Conservation (phyloP, 2,797 vertebrate species). For the Neomorphus geoffroyi region DNA sequence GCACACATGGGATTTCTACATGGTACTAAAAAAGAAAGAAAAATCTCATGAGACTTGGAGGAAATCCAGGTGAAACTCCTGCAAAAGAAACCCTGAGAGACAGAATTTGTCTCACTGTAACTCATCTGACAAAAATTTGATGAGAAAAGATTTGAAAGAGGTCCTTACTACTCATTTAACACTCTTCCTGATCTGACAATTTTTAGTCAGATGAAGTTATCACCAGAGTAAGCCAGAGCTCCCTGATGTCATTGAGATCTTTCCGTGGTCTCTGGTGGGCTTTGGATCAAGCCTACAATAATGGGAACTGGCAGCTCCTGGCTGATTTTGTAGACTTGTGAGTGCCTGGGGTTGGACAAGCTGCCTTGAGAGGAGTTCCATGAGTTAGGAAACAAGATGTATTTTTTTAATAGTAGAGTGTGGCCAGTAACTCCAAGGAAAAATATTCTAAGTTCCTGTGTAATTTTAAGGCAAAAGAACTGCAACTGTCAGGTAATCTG, state of each 20-base stretch:
- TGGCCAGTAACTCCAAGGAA: not conserved
- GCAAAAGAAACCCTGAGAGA: not conserved
- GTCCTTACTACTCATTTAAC: not conserved
- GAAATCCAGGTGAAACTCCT: not conserved
- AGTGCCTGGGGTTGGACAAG: not conserved
- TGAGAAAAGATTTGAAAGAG: not conserved
- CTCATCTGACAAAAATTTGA: not conserved
- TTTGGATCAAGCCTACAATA: not conserved
- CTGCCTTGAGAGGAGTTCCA: not conserved
- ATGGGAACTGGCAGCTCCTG: conserved; percentile 8
- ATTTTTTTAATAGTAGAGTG: not conserved
- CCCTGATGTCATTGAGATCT: not conserved
- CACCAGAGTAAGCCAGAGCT: not conserved
- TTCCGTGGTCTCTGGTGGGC: not conserved
- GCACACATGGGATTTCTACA: not conserved
- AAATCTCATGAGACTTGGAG: not conserved
- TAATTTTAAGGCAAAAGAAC: not conserved
- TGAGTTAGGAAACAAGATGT: not conserved
- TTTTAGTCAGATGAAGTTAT: not conserved
- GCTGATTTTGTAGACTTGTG: not conserved
- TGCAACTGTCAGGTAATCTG: not conserved
- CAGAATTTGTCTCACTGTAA: not conserved
- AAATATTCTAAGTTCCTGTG: not conserved
- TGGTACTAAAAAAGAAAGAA: not conserved
- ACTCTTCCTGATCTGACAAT: not conserved